Percentiles rank a stretch among this genome's conserved stretches.
Conservation (phyloP, 2,113 vertebrate species). For the Thomomys bottae region DNA sequence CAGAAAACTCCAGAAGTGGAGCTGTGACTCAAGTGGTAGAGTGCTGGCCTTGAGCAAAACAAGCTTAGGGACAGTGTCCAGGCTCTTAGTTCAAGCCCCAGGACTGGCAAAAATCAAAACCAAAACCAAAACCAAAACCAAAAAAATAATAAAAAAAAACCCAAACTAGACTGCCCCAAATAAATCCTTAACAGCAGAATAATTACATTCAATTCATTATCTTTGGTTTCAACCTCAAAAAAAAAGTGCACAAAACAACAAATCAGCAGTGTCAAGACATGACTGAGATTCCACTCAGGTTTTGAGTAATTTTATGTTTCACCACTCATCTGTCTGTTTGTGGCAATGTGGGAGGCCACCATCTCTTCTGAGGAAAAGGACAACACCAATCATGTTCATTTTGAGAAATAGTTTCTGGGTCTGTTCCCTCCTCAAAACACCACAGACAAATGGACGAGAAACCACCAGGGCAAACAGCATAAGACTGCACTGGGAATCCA, state of each 20-base stretch:
- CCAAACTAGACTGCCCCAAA: neutral
- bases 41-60: no score
- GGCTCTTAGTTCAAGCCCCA: no score
- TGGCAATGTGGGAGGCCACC: neutral
- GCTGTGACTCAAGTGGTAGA: no score
- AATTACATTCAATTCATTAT: constrained; percentile 15
- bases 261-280: neutral
- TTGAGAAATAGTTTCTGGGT: neutral
- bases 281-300: neutral
- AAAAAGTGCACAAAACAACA: no score
- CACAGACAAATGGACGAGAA: neutral
- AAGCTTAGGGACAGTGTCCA: no score
- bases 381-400: constrained; percentile 10
- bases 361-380: neutral
- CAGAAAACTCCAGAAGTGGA: no score
- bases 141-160: neutral
- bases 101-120: no score
- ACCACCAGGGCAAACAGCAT: neutral
- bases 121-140: no score
- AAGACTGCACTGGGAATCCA: neutral
- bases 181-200: neutral
- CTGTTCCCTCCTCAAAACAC: neutral
- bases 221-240: constrained; percentile 16
- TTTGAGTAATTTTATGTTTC: neutral
- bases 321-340: neutral